Evolutionary conservation across 2,888 invertebrate species (phyloP).

Genomic region (Physocephala rufipes): DNA sequence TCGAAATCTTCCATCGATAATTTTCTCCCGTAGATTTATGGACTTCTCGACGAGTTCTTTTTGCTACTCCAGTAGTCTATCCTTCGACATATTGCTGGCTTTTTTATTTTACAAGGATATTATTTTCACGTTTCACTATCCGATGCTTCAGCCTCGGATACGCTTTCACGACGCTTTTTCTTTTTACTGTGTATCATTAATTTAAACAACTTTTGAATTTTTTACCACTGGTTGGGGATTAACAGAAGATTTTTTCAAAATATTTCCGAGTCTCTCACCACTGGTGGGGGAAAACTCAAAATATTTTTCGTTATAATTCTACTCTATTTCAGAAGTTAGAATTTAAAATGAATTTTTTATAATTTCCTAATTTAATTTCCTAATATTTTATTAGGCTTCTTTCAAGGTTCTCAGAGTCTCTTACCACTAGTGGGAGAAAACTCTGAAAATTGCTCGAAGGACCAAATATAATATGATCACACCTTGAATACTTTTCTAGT

Average conservation of each 20-base stretch:
- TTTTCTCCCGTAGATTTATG: not conserved
- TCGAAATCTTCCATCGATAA: not conserved
- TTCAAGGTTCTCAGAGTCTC: no score
- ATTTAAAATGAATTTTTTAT: no score
- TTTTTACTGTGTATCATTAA: not conserved
- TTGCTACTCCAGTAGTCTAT: not conserved
- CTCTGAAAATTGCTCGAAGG: no score
- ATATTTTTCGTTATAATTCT: no score
- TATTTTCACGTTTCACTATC: not conserved
- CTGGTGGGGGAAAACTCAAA: conserved; percentile 6
- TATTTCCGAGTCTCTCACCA: no score
- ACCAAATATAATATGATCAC: no score
- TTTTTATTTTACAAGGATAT: not conserved
- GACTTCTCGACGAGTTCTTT: conserved; percentile 1
- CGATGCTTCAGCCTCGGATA: conserved; percentile 15
- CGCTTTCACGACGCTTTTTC: conserved; percentile 7
- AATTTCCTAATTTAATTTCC: not conserved
- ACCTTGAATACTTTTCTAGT: conserved; percentile 10
- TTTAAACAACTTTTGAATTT: not conserved
- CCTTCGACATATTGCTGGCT: not conserved
- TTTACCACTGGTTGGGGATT: conserved; percentile 6
- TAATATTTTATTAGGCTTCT: not conserved
- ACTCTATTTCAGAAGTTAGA: no score
- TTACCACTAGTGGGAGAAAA: no score
- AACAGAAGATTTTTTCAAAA: no score